These are phyloP conservation scores for Lasioglossum calceatum DNA, from an alignment of 2,888 invertebrate species.

Conservation along the genomic window DNA sequence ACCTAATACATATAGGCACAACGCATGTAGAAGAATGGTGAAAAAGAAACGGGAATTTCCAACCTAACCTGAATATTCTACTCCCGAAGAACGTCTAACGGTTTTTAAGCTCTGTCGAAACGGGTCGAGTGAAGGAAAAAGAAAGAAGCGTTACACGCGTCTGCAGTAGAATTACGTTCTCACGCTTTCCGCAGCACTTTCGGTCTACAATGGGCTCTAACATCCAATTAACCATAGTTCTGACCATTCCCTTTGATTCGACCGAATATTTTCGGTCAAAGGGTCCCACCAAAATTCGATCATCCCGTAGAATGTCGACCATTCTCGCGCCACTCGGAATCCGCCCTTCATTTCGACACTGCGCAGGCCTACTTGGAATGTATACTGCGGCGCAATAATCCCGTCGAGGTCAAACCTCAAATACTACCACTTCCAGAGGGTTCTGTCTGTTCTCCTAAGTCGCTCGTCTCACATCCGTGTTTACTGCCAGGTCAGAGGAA, in stretches of 20 bases:
- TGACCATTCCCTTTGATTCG: not conserved
- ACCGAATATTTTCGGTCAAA: not conserved
- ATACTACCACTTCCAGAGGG: not conserved
- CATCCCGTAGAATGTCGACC: conserved; percentile 5
- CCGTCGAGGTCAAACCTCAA: conserved; percentile 2
- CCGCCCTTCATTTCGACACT: conserved; percentile 12
- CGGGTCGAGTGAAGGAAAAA: not conserved
- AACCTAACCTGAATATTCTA: not conserved
- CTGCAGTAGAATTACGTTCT: not conserved
- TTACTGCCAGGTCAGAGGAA: not conserved
- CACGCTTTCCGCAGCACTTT: not conserved
- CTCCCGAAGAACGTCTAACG: not conserved
- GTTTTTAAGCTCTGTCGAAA: not conserved
- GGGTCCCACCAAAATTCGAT: conserved; percentile 24
- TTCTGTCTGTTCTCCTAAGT: not conserved
- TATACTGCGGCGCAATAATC: not conserved
- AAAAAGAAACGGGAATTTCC: not conserved
- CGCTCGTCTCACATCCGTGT: not conserved
- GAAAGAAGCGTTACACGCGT: not conserved
- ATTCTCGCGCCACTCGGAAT: conserved; percentile 16
- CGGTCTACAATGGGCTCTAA: not conserved
- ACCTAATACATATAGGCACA: not conserved
- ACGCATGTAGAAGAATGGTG: not conserved
- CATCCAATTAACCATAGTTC: not conserved
- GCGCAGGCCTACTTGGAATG: conserved; percentile 5